These are phyloP conservation scores for Pteruthius melanotis DNA, from an alignment of 2,113 vertebrate genomes.

Conservation along the genomic window DNA sequence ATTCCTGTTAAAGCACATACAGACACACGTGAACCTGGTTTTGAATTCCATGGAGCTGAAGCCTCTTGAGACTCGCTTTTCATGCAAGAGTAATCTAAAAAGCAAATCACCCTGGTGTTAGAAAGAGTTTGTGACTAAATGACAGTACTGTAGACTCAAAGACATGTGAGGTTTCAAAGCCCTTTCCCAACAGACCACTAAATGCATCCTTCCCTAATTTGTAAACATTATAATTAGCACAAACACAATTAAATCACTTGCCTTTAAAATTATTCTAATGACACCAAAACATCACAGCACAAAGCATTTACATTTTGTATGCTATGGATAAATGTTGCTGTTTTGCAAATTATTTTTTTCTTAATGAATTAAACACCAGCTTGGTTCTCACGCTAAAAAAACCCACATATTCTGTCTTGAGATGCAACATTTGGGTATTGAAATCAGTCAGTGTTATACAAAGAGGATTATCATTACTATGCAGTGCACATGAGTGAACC, in stretches of 20 bases:
- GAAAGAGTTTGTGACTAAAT: slow-evolving; percentile 34
- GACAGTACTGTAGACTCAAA: background rate
- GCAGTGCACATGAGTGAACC: background rate
- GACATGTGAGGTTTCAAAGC: background rate
- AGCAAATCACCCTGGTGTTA: slow-evolving; percentile 37
- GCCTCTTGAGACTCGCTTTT: background rate
- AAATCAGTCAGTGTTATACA: background rate
- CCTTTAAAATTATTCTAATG: background rate
- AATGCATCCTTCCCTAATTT: slow-evolving; percentile 1
- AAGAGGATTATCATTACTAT: background rate
- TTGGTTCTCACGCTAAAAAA: background rate
- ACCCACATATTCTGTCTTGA: background rate
- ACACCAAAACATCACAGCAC: background rate
- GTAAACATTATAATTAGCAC: slow-evolving; percentile 39
- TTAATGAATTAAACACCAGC: background rate
- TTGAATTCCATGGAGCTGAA: background rate
- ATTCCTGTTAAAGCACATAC: background rate
- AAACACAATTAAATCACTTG: slow-evolving; percentile 21
- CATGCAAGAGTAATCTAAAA: slow-evolving; percentile 10
- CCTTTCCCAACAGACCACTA: background rate
- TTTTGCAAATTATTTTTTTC: background rate
- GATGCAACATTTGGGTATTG: background rate
- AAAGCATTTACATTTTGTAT: background rate
- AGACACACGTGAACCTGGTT: background rate
- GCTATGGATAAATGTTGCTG: background rate